Conservation (phyloP, 2,888 invertebrate species). For the Ditula angustiorana region DNA sequence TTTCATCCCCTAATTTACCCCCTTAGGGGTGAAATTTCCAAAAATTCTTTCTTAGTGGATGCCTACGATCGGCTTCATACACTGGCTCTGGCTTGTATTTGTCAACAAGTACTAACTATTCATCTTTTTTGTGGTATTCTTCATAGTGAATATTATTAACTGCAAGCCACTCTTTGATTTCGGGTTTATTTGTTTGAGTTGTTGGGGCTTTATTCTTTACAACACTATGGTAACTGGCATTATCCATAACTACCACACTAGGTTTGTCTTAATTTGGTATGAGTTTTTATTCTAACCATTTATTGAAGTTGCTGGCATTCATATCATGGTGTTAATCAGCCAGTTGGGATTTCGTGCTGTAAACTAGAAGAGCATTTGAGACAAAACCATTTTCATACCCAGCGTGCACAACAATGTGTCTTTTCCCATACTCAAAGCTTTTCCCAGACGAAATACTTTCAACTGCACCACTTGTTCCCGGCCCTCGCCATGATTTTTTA, state of each 20-base stretch:
- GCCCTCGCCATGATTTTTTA: slow-evolving; percentile 47
- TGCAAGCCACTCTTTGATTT: slow-evolving; percentile 17
- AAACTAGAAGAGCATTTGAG: slow-evolving; percentile 41
- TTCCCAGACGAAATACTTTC: slow-evolving; percentile 46
- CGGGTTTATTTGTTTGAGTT: slow-evolving; percentile 1
- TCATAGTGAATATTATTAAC: slow-evolving; percentile 19
- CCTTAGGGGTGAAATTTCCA: too few species aligned
- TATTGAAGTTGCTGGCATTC: slow-evolving; percentile 43
- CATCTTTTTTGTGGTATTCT: slow-evolving; percentile 8
- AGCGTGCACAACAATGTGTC: slow-evolving; percentile 48
- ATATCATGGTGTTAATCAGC: slow-evolving; percentile 47
- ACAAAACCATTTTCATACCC: slow-evolving; percentile 44
- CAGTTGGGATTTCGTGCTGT: slow-evolving; percentile 45
- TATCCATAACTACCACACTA: slow-evolving; percentile 39
- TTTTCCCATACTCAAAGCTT: too few species aligned
- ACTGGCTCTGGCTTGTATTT: slow-evolving; percentile 22
- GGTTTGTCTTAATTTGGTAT: slow-evolving; percentile 37
- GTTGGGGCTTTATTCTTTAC: slow-evolving; percentile 18
- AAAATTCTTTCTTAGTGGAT: too few species aligned
- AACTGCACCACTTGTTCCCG: slow-evolving; percentile 42
- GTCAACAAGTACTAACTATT: slow-evolving; percentile 8
- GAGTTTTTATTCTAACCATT: slow-evolving; percentile 40
- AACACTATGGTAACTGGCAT: slow-evolving; percentile 38
- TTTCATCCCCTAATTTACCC: too few species aligned
- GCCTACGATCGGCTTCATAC: slow-evolving; percentile 17